Evolutionary conservation across 2,113 vertebrate genomes (phyloP).

Genomic region (Vombatus ursinus): DNA sequence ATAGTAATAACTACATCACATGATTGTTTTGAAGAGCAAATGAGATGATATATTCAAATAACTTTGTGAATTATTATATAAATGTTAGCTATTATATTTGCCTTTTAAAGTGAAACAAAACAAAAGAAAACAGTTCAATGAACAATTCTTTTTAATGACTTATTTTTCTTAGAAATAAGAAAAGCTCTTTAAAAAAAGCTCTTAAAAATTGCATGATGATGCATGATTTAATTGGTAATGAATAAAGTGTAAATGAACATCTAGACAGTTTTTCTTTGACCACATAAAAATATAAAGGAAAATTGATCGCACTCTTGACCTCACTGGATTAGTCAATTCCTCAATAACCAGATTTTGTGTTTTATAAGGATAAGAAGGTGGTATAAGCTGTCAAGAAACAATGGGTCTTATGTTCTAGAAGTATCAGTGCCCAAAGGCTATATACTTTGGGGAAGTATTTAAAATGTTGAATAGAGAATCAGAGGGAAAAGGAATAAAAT

Average conservation of each 20-base stretch:
- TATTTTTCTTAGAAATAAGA: too few relatives aligned
- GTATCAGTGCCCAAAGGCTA: conserved; percentile 37
- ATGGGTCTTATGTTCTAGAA: conserved; percentile 56
- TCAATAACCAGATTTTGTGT: conserved; percentile 20
- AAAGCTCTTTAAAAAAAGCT: too few relatives aligned
- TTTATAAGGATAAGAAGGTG: conserved; percentile 47
- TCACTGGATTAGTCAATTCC: conserved; percentile 59
- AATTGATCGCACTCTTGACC: conserved; percentile 22
- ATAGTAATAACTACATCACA: too few relatives aligned
- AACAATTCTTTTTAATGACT: too few relatives aligned
- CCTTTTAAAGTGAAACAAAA: too few relatives aligned
- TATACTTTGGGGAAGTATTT: conserved; percentile 59
- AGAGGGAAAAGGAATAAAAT: conserved; percentile 15
- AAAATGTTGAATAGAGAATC: conserved; percentile 18
- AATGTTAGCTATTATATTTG: too few relatives aligned
- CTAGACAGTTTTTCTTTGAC: conserved; percentile 55
- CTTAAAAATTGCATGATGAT: neutral
- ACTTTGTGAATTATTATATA: too few relatives aligned
- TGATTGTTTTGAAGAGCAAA: too few relatives aligned
- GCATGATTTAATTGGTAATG: conserved; percentile 36
- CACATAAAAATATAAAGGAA: conserved; percentile 50
- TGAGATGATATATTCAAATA: too few relatives aligned
- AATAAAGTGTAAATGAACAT: conserved; percentile 43
- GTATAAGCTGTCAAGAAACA: conserved; percentile 54
- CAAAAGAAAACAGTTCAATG: too few relatives aligned